Evolutionary conservation across 2,888 invertebrate species (phyloP).

Genomic region (Strigamia crassipes): DNA sequence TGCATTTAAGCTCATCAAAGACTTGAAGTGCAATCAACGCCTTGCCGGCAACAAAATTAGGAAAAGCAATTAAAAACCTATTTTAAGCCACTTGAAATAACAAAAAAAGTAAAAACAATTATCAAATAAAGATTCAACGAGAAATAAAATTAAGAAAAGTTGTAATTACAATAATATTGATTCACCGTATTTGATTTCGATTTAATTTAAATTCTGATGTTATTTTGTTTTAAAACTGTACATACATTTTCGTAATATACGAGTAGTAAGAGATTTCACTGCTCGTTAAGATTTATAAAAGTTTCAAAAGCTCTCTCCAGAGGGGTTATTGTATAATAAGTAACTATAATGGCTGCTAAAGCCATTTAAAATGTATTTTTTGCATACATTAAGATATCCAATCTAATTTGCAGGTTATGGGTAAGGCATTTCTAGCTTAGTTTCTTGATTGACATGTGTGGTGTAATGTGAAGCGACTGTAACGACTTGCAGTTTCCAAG

Average conservation of each 20-base stretch:
- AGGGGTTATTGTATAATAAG: not conserved
- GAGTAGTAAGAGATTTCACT: too few species aligned
- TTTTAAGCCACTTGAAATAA: not conserved
- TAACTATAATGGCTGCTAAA: not conserved
- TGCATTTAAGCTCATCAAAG: not conserved
- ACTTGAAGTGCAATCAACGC: not conserved
- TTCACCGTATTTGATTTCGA: too few species aligned
- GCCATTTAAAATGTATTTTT: not conserved
- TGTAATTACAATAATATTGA: too few species aligned
- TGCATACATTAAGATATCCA: not conserved
- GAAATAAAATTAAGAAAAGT: not conserved
- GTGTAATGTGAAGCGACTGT: conserved; percentile 21
- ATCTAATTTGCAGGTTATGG: not conserved
- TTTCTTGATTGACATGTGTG: conserved; percentile 17
- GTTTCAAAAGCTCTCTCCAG: not conserved
- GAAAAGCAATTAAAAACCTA: not conserved
- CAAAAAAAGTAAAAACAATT: not conserved
- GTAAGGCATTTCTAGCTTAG: not conserved
- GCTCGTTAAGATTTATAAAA: not conserved
- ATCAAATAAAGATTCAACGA: not conserved
- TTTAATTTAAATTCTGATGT: too few species aligned
- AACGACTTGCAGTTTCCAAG: conserved; percentile 21
- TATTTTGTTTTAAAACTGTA: too few species aligned
- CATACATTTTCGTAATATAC: too few species aligned
- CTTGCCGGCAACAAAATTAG: not conserved